Base-by-base conservation (phyloP, 2,113 vertebrate genomes). In the Aix galericulata region DNA sequence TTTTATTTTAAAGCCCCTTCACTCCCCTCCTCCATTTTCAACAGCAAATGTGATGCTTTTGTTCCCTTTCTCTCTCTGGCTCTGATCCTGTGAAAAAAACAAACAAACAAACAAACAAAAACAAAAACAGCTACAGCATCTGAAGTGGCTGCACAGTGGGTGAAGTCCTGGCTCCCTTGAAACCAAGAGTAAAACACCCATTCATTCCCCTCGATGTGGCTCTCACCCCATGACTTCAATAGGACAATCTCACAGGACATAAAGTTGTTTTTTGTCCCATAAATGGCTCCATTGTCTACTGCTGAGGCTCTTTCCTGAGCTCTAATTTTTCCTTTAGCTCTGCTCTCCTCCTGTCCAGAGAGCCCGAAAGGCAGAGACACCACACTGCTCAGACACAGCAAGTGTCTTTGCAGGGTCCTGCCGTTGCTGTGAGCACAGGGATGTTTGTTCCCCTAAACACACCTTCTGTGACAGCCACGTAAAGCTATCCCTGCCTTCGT, bases 221-320 rank as follows among this genome's bases (percentile, higher is more conserved):
- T 22, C 93, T 91, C 87, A 86, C 82, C 96, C 84, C 87, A 89
- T 96, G 96, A 96, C 89, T 91, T 64, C 74, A 42, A 25, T 34
- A 44, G 85, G 59, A 89, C 89, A 36, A 86, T 91, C 87, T 88
- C 89, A 20, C 78, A 20, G 93, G 93, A 87, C 91, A 85, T 40
- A 87, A 96, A 94, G 87, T 91, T 91, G 94, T 95, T 95, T 92
- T 85, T 95, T 87, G 82, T 94, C 72, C 88, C 64, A 76, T 85
- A 90, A 93, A 96, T 75, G 91, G 88, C 76, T 58, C 86, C 95
- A 93, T 96, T 96, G 96, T 96, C 67, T 86, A 95, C 96, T 96
- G 96, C 96, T 53, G 50, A 60, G 79, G 93, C 92, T 80, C 75
- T 40, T 90, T 59, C 94, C 94, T 78, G 88, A 67, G 88, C 86